Evolutionary conservation across 1,140 invertebrate species (phyloP).

Genomic region (Heliconius eleuchia): DNA sequence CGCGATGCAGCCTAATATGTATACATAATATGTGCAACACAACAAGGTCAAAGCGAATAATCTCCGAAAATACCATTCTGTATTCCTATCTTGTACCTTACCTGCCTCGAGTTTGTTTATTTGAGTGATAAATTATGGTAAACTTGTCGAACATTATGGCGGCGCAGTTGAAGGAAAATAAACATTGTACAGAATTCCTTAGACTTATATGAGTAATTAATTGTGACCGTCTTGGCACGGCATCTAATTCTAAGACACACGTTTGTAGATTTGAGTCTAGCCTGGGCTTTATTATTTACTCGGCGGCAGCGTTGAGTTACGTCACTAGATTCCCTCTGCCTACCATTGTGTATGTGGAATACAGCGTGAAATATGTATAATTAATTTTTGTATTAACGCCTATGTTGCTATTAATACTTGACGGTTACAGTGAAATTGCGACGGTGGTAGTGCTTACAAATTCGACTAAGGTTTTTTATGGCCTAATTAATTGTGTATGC

Average conservation of each 20-base stretch:
- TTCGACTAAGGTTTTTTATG: too few species aligned
- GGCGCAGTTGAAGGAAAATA: slow-evolving; percentile 23
- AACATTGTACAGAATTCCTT: slow-evolving; percentile 17
- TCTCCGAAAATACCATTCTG: not conserved
- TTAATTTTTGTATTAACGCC: not conserved
- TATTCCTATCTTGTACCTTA: not conserved
- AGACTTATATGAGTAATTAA: slow-evolving; percentile 11
- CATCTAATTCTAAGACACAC: too few species aligned
- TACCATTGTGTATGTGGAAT: not conserved
- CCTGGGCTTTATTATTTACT: too few species aligned
- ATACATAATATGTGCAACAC: not conserved
- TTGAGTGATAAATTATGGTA: slow-evolving; percentile 23
- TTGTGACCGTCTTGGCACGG: too few species aligned
- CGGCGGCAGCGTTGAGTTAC: not conserved
- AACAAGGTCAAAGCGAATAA: not conserved
- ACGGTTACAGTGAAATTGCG: too few species aligned
- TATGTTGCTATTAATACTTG: too few species aligned
- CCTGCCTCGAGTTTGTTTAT: slow-evolving; percentile 26
- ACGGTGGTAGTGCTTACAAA: too few species aligned
- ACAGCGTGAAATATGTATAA: not conserved
- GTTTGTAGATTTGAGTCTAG: too few species aligned
- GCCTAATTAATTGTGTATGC: too few species aligned
- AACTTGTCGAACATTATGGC: slow-evolving; percentile 24
- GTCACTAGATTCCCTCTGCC: not conserved
- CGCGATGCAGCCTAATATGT: not conserved